Percentiles rank a stretch among this genome's conserved stretches.
Evolutionary conservation across 1,140 invertebrate species (phyloP).

Genomic region (Panagrolaimus sp.): DNA sequence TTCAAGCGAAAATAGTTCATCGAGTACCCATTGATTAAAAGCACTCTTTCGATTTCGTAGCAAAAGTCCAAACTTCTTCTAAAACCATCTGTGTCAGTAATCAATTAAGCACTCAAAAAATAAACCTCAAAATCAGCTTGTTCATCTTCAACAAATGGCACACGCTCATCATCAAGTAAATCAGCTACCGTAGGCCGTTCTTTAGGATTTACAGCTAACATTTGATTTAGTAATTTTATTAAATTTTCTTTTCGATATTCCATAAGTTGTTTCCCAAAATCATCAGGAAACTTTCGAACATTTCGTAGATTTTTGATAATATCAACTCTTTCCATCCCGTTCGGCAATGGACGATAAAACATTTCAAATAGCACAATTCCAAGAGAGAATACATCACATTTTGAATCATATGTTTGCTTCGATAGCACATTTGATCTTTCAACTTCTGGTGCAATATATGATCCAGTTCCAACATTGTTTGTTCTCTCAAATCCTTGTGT

Average conservation of each 20-base stretch:
- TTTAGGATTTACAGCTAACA: not conserved
- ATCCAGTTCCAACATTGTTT: constrained; percentile 78
- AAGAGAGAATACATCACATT: constrained; percentile 40
- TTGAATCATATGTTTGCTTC: constrained; percentile 40
- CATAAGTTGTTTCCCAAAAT: constrained; percentile 40
- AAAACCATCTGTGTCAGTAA: not conserved
- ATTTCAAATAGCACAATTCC: constrained; percentile 66
- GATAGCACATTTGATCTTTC: constrained; percentile 64
- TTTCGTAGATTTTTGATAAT: constrained; percentile 68
- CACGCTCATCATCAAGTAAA: not conserved
- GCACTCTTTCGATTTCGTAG: not conserved
- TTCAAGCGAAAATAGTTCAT: not conserved
- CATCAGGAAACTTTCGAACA: constrained; percentile 66
- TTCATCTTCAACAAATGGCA: not conserved
- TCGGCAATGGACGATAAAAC: constrained; percentile 74
- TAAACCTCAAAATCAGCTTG: not conserved
- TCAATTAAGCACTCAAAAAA: too few relatives aligned
- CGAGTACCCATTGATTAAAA: not conserved
- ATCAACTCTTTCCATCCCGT: constrained; percentile 78
- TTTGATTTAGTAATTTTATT: not conserved
- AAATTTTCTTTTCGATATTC: not conserved
- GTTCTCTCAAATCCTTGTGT: constrained; percentile 59
- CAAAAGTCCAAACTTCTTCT: not conserved
- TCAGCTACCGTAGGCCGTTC: not conserved
- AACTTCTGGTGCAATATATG: constrained; percentile 86